Conservation (phyloP, 1,140 invertebrate genomes). For the Galendromus occidentalis region DNA sequence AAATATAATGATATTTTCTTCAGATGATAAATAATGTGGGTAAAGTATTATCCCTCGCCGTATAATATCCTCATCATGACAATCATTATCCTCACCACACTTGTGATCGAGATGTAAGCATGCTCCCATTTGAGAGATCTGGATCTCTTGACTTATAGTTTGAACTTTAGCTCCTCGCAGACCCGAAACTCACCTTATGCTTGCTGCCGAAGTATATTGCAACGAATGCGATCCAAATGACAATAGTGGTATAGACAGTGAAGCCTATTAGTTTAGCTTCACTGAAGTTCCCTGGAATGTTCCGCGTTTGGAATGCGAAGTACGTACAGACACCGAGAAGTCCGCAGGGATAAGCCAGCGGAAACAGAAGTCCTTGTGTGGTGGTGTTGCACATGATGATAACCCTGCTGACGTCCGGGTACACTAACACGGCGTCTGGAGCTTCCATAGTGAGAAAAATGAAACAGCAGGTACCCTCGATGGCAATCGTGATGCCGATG, state of each 20-base stretch:
- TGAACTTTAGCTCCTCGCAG: constrained; percentile 1
- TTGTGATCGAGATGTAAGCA: too few relatives aligned
- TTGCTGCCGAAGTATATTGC: constrained; percentile 60
- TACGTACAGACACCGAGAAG: constrained; percentile 56
- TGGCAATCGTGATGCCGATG: constrained; percentile 45
- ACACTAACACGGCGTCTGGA: constrained; percentile 39
- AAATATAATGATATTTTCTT: too few relatives aligned
- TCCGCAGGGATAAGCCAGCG: constrained; percentile 55
- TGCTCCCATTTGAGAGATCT: too few relatives aligned
- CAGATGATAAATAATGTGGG: too few relatives aligned
- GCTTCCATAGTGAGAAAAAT: constrained; percentile 39
- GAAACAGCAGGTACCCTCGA: constrained; percentile 39
- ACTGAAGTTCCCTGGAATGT: constrained; percentile 72
- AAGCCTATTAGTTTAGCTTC: constrained; percentile 63
- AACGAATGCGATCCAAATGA: constrained; percentile 71
- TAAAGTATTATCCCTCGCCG: too few relatives aligned
- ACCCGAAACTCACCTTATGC: constrained; percentile 35
- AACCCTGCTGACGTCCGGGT: constrained; percentile 33
- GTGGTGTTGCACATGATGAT: constrained; percentile 46
- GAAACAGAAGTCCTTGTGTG: constrained; percentile 42
- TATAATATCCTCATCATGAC: too few relatives aligned
- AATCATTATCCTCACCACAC: too few relatives aligned
- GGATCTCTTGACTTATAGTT: too few relatives aligned
- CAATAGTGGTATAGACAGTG: constrained; percentile 68
- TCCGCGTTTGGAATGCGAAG: constrained; percentile 64